Evolutionary conservation across 2,888 invertebrate species (phyloP), one percentile per base, ranked within the genome.

Genomic region (Nomada lathburiana): DNA sequence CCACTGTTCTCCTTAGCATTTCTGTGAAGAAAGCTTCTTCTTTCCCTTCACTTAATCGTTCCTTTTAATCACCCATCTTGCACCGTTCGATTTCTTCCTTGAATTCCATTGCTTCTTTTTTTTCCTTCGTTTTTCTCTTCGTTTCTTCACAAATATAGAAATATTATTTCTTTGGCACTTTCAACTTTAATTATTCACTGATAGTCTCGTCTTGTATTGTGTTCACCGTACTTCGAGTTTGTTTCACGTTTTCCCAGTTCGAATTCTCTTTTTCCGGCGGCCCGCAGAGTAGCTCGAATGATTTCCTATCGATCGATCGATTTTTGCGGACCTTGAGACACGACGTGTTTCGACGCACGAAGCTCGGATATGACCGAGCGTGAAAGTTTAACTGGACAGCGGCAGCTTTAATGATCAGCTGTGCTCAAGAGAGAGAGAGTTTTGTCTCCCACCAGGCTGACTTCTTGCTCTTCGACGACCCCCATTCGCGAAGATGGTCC

Each of bases 361-460:
- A 82, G 84, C 82, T 80, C 88, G 90, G 90, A 90, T 92, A 91
- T 91, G 85, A 84, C 89, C 87, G 89, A 92, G 92, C 92, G 93
- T 92, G 93, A 93, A 93, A 93, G 93, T 93, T 91, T 91, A 90
- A 92, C 92, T 92, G 92, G 91, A 92, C 93, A 89, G 84, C 86
- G 83, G 86, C 83, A 88, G 89, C 86, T 91, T 90, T 89, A 90
- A 91, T 88, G 90, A 93, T 93, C 92, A 91, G 91, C 92, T 91
- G 92, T 89, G 87, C 86, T 85, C 86, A 82, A 87, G 87, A 89
- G 89, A 91, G 89, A 90, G 90, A 92, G 91, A 93, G 92, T 92
- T 91, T 85, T 86, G 79, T 89, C 91, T 90, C 91, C 92, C 91
- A 91, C 92, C 84, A 76, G 67, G 18, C 72, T 75, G 16, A 57